Evolutionary conservation across 2,888 invertebrate genomes (phyloP).

Genomic region (Argyra leucocephala): DNA sequence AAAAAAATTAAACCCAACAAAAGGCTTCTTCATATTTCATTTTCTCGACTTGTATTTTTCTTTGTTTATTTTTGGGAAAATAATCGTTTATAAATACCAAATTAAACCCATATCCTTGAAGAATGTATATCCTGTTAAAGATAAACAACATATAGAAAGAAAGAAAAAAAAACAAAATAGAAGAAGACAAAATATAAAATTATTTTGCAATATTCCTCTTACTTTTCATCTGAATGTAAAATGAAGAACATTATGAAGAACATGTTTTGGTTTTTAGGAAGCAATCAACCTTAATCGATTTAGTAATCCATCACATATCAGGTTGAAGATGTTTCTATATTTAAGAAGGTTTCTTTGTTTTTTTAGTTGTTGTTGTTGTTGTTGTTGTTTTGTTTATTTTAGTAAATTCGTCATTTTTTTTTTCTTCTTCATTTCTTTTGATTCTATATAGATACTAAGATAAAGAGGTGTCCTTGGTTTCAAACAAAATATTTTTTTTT

Average conservation of each 20-base stretch:
- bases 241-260: too few species aligned
- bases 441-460: too few species aligned
- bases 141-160: background rate
- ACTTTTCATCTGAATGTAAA: background rate
- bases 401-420: background rate
- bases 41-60: background rate
- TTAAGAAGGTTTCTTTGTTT: constrained; percentile 13
- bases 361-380: background rate
- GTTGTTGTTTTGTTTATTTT: background rate
- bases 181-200: background rate
- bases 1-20: background rate
- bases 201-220: background rate
- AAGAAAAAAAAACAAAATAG: background rate
- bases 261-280: constrained; percentile 15
- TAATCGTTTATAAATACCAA: background rate
- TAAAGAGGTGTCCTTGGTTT: background rate
- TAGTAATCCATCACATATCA: constrained; percentile 26
- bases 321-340: constrained; percentile 19
- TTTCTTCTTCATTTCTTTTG: too few species aligned
- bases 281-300: constrained; percentile 26
- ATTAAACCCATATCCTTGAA: background rate
- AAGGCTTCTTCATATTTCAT: background rate
- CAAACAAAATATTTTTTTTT: background rate
- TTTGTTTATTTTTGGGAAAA: background rate
- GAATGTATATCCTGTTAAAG: background rate